Evolutionary conservation across 30 jellyfish, hydroid and myxozoan species (phyloP).

Genomic region (Cassiopea andromeda): DNA sequence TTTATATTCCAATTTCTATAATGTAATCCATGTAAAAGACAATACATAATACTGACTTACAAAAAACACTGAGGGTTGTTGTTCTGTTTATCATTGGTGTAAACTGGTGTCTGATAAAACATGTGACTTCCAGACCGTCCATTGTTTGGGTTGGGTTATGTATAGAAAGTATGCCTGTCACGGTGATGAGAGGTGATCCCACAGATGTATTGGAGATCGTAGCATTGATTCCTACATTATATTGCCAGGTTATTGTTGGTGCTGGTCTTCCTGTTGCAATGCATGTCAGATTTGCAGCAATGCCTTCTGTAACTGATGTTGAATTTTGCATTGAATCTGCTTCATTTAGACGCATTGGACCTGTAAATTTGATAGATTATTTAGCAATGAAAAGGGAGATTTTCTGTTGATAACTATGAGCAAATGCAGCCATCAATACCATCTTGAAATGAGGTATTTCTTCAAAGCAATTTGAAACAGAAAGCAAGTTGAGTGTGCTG

Average conservation of each 20-base stretch:
- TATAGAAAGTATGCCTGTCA: background rate
- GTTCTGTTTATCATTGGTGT: background rate
- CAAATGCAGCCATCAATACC: no score
- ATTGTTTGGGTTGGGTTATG: constrained; percentile 8
- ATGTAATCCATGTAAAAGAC: background rate
- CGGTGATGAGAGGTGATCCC: background rate
- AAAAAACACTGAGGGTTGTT: constrained; percentile 5
- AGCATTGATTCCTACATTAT: background rate
- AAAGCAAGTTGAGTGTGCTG: no score
- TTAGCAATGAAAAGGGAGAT: no score
- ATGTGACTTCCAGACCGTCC: constrained; percentile 11
- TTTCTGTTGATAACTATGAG: no score
- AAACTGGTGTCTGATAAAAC: constrained; percentile 6
- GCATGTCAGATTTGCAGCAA: background rate
- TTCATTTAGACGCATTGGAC: background rate
- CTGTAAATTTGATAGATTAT: background rate
- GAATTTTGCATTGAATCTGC: background rate
- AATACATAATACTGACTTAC: background rate
- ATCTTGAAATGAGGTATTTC: no score
- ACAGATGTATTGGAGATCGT: background rate
- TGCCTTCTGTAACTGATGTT: constrained; percentile 7
- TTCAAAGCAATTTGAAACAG: no score
- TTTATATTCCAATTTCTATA: no score
- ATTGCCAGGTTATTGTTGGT: constrained; percentile 8
- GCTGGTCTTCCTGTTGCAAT: constrained; percentile 23